phyloP scores from a whole-genome alignment of 2,888 invertebrate species.

The Drosophila kambysellisi region DNA sequence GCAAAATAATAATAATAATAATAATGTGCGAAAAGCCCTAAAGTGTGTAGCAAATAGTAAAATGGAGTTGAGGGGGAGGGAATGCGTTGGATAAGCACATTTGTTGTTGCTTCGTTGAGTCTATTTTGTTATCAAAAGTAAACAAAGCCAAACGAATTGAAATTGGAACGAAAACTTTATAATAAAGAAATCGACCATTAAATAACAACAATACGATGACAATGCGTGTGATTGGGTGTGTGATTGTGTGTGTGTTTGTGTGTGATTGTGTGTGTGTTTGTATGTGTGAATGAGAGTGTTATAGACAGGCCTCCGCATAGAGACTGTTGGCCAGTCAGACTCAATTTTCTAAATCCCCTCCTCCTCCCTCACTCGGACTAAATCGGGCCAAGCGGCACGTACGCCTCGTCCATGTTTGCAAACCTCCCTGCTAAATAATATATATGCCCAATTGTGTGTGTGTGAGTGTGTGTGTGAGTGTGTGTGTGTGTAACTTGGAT shows the following conservation, averaged over 20 bases:
- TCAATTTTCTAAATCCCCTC: slow-evolving; percentile 12
- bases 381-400: slow-evolving; percentile 32
- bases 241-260: neutral
- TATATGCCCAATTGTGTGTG: neutral
- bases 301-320: slow-evolving; percentile 19
- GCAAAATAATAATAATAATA: slow-evolving; percentile 42
- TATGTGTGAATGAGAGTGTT: slow-evolving; percentile 20
- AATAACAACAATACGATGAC: slow-evolving; percentile 33
- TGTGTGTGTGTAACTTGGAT: neutral
- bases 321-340: slow-evolving; percentile 15
- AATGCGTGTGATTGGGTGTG: neutral
- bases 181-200: slow-evolving; percentile 40
- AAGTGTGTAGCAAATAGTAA: slow-evolving; percentile 24
- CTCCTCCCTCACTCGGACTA: neutral
- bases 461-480: neutral
- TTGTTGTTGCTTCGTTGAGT: slow-evolving; percentile 11
- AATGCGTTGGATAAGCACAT: neutral
- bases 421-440: slow-evolving; percentile 25
- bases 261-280: neutral
- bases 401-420: slow-evolving; percentile 2
- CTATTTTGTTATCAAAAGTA: slow-evolving; percentile 44
- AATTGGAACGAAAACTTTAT: slow-evolving; percentile 33
- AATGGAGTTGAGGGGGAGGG: neutral
- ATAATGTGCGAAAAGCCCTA: slow-evolving; percentile 50
- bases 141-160: slow-evolving; percentile 49